Evolutionary conservation across 2,888 invertebrate species (phyloP), one percentile per base, ranked within the genome.

Genomic region (Folsomia candida): DNA sequence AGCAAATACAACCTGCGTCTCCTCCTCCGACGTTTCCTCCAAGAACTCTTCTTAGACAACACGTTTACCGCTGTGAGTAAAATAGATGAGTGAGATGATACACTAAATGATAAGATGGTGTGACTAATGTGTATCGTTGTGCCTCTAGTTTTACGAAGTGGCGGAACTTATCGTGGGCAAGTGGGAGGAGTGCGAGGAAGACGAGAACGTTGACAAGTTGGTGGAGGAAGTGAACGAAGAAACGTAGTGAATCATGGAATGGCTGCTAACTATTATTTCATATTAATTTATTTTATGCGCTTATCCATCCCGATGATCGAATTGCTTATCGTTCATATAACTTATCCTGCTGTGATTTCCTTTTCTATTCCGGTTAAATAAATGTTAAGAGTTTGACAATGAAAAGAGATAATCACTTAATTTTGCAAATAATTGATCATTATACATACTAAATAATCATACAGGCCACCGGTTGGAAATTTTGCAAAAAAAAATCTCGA

Each of bases 21-120:
- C 81, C 88, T 88, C 73, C 90, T 94, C 1, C 87, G 97, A 14
- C 87, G 94, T 69, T 93, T 96, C 83, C 85, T 97, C 29, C 97
- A 97, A 83, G 97, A 97, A 83, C 86, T 97, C 51, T 97, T 97
- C 84, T 86, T 93, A 65, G 97, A 97, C 81, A 37, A 37, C 14
- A 37, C 37, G 4, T 37, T 9, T 14, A 9, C 37, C 37, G 37
- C 37, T 14, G 37, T 37, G 14, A 37, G 37, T 37, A 9, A 9
- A 37, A 4, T 14, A 37, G 14, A 37, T n/a, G n/a, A 37, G 4
- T 37, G 37, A 9, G 6, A 37, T 9, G 14, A 37, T 9, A 37
- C 37, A 37, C 4, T 37, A 14, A 37, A 9, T 37, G 4, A 37
- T 37, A 37, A 37, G 14, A 37, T 14, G 37, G 37, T 9, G 4